These are phyloP conservation scores for Oscheius onirici DNA, from an alignment of 2,888 invertebrate genomes.

Conservation along the genomic window DNA sequence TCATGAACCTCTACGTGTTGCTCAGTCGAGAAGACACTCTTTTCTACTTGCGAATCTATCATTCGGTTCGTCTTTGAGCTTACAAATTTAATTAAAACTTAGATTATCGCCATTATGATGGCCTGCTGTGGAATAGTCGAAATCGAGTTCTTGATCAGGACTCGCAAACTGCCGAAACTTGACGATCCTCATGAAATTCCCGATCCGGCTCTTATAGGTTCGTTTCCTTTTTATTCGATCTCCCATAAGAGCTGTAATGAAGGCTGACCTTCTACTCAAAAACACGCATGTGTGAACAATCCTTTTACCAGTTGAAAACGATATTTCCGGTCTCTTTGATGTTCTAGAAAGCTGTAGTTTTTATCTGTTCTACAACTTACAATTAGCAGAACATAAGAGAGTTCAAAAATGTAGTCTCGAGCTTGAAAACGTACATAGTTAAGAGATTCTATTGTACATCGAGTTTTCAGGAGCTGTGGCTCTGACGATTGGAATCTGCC, in stretches of 20 bases:
- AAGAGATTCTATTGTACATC: too few relatives aligned
- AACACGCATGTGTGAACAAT: too few relatives aligned
- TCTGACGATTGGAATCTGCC: conserved; percentile 66
- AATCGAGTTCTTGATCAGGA: conserved; percentile 63
- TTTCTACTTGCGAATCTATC: conserved; percentile 65
- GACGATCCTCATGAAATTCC: conserved; percentile 67
- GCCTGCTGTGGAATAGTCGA: conserved; percentile 57
- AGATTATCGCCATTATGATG: conserved; percentile 67
- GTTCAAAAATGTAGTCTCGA: too few relatives aligned
- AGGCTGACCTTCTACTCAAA: too few relatives aligned
- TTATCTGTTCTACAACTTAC: too few relatives aligned
- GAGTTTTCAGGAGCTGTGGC: conserved; percentile 53
- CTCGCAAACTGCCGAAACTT: conserved; percentile 61
- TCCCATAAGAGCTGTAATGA: too few relatives aligned
- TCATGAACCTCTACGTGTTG: conserved; percentile 66
- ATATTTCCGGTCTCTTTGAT: too few relatives aligned
- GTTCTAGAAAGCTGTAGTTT: too few relatives aligned
- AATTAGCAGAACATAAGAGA: too few relatives aligned
- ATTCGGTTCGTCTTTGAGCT: conserved; percentile 48
- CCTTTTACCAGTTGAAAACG: too few relatives aligned
- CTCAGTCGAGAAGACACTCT: conserved; percentile 65
- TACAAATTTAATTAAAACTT: not conserved
- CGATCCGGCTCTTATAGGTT: conserved; percentile 63
- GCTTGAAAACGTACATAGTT: too few relatives aligned
- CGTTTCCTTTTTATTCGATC: too few relatives aligned